These are phyloP conservation scores for Hyalella azteca DNA, from an alignment of 2,888 invertebrate genomes.

Conservation along the genomic window DNA sequence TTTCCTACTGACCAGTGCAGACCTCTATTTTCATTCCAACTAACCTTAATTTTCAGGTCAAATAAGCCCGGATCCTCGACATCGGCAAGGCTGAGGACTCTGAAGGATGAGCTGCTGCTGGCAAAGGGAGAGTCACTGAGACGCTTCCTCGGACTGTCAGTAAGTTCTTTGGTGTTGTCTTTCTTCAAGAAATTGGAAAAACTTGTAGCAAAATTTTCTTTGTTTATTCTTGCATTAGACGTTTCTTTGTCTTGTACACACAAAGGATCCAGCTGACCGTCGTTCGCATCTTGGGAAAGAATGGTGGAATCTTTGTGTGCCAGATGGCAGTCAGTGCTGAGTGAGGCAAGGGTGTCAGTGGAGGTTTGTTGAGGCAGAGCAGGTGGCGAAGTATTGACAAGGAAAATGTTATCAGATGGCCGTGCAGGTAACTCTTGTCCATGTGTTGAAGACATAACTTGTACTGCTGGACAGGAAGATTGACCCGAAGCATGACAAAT, in stretches of 20 bases:
- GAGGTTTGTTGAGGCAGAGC: background rate
- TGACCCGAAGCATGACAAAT: no score
- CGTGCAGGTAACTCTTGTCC: background rate
- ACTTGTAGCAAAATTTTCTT: background rate
- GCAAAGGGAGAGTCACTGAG: background rate
- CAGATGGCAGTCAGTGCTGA: background rate
- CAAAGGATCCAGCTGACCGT: background rate
- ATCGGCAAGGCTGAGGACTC: background rate
- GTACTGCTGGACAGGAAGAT: background rate
- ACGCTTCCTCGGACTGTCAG: background rate
- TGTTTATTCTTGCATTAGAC: background rate
- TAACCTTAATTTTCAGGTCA: background rate
- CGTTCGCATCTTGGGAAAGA: background rate
- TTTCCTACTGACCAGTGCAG: no score
- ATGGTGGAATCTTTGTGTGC: background rate
- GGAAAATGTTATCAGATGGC: constrained; percentile 1
- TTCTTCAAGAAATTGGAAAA: background rate
- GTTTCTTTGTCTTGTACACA: background rate
- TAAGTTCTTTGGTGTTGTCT: background rate
- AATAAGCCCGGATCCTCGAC: background rate
- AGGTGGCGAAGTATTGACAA: background rate
- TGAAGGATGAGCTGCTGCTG: constrained; percentile 30
- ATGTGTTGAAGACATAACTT: background rate
- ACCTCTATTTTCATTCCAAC: no score
- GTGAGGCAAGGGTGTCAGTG: background rate